phyloP scores from a whole-genome alignment of 2,888 invertebrate genomes.

The Tenthredo notha region DNA sequence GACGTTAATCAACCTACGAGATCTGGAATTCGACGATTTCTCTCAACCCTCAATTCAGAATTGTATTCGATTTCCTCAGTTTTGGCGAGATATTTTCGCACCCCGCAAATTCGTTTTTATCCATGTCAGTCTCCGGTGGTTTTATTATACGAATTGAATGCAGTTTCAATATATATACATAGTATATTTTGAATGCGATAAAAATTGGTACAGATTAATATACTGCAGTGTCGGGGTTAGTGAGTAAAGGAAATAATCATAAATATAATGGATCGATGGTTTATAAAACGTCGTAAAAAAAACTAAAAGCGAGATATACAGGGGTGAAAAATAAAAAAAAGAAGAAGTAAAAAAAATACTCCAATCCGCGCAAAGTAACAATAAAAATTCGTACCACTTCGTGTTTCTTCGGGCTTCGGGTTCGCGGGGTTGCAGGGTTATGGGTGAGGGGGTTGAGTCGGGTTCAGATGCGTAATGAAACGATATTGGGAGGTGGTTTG shows the following conservation, averaged over 20 bases:
- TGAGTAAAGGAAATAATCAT: not conserved
- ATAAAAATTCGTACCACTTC: slow-evolving; percentile 77
- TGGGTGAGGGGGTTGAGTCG: slow-evolving; percentile 62
- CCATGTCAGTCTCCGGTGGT: too few species aligned
- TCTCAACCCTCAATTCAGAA: too few species aligned
- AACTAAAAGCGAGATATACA: slow-evolving; percentile 35
- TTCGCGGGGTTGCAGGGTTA: slow-evolving; percentile 65
- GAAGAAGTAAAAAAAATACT: slow-evolving; percentile 43
- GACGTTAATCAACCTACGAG: not conserved
- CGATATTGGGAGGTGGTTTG: slow-evolving; percentile 74
- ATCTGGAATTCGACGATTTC: too few species aligned
- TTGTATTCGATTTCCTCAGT: too few species aligned
- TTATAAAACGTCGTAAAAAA: slow-evolving; percentile 4
- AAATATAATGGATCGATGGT: not conserved
- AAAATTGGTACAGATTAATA: too few species aligned
- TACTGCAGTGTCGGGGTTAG: too few species aligned
- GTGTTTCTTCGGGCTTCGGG: slow-evolving; percentile 70
- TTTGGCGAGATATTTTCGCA: too few species aligned
- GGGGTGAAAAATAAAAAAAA: slow-evolving; percentile 37
- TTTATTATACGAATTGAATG: too few species aligned
- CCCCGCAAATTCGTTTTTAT: too few species aligned
- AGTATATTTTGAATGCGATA: too few species aligned
- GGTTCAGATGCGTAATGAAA: slow-evolving; percentile 76
- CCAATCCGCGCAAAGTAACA: slow-evolving; percentile 68
- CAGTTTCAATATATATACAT: too few species aligned